Evolutionary conservation across 2,888 invertebrate genomes (phyloP).

Genomic region (Doris montereyensis): DNA sequence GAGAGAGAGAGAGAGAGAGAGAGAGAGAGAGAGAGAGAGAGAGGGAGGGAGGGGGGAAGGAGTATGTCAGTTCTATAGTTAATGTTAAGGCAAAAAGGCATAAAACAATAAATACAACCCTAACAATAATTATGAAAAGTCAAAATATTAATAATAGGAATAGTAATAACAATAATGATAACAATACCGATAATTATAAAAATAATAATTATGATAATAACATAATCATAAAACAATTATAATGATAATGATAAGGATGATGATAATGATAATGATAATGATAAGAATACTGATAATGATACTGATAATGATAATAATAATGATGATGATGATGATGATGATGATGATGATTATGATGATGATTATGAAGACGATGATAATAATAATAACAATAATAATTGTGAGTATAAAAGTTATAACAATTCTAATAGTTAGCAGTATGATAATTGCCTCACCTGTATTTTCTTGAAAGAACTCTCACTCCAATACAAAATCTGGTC

Average conservation of each 20-base stretch:
- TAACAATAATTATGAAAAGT: neutral
- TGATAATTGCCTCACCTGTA: constrained; percentile 43
- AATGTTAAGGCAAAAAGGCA: no score
- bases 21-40: no score
- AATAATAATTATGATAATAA: no score
- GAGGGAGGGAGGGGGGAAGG: no score
- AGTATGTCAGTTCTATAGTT: no score
- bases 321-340: constrained; percentile 20
- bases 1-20: no score
- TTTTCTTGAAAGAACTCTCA: constrained; percentile 63
- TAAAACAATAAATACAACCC: neutral
- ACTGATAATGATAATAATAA: neutral
- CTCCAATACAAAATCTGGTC: constrained; percentile 63
- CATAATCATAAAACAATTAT: neutral
- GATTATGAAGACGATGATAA: constrained; percentile 1
- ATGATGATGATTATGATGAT: constrained; percentile 16
- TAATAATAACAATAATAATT: neutral
- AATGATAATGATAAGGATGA: neutral
- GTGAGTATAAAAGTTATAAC: neutral
- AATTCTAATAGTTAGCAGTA: neutral
- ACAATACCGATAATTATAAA: neutral
- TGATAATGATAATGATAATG: constrained; percentile 2
- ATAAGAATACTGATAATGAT: neutral
- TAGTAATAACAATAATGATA: neutral
- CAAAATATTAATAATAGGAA: no score